Evolutionary conservation across 2,113 vertebrate species (phyloP).

Genomic region (Rhodinocichla rosea): DNA sequence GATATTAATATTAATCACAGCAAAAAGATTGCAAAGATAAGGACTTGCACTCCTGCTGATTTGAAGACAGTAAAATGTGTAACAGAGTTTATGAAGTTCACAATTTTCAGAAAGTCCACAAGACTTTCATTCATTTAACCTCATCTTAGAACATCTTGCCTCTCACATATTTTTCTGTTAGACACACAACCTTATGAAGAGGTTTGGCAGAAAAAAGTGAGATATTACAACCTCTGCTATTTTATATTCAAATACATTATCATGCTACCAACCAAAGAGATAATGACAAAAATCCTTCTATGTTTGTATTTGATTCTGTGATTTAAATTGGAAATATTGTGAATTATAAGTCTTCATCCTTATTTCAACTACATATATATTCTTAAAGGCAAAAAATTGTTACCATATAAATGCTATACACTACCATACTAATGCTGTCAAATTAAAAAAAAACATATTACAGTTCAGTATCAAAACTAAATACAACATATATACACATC

Average conservation of each 20-base stretch:
- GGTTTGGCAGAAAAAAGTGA: background rate
- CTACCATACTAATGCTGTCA: background rate
- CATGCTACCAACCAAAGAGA: background rate
- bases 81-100: background rate
- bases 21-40: background rate
- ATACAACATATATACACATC: background rate
- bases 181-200: background rate
- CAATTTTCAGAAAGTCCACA: background rate
- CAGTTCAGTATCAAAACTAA: slow-evolving; percentile 13
- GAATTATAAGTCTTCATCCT: background rate
- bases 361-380: background rate
- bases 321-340: background rate
- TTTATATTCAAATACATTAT: slow-evolving; percentile 7
- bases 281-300: slow-evolving; percentile 5
- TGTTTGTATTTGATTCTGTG: slow-evolving; percentile 30
- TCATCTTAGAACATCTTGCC: background rate
- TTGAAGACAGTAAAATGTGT: background rate
- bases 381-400: background rate
- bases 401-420: background rate
- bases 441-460: background rate
- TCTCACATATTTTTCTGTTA: background rate
- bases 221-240: background rate
- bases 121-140: background rate
- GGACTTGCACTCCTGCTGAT: background rate
- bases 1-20: background rate